Percentiles rank a stretch among this genome's conserved stretches.
Conservation (phyloP, 2,797 vertebrate species). For the Psittacula derbiana region DNA sequence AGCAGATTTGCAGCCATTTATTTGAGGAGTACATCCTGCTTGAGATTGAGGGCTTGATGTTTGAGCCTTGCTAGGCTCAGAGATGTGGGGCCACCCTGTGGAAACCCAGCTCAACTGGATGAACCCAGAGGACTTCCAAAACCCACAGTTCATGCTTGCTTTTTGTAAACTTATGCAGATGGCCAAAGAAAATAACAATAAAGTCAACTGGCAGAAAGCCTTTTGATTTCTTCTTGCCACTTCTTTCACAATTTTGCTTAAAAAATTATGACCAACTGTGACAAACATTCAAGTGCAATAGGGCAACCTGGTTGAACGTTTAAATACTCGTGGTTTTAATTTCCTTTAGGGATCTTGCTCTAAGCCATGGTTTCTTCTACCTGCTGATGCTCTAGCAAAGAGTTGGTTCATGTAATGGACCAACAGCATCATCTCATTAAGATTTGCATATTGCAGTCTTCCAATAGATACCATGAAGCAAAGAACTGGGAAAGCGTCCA, state of each 20-base stretch:
- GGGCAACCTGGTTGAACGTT: not conserved
- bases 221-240: not conserved
- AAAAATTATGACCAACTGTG: not conserved
- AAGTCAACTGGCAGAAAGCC: not conserved
- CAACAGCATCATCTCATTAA: not conserved
- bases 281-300: not conserved
- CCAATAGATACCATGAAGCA: not conserved
- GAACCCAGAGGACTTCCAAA: not conserved
- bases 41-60: not conserved
- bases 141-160: not conserved
- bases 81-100: not conserved
- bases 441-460: not conserved
- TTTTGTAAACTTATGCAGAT: not conserved
- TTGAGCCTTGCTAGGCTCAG: not conserved
- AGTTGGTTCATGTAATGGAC: not conserved
- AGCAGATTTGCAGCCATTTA: not conserved
- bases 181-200: not conserved
- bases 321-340: not conserved
- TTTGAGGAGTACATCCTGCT: not conserved
- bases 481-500: not conserved
- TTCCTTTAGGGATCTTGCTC: not conserved
- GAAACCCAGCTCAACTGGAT: not conserved
- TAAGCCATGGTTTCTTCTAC: not conserved
- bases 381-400: not conserved
- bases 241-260: not conserved